Conservation (phyloP, 2,888 invertebrate genomes). For the Gerosis bhagava region DNA sequence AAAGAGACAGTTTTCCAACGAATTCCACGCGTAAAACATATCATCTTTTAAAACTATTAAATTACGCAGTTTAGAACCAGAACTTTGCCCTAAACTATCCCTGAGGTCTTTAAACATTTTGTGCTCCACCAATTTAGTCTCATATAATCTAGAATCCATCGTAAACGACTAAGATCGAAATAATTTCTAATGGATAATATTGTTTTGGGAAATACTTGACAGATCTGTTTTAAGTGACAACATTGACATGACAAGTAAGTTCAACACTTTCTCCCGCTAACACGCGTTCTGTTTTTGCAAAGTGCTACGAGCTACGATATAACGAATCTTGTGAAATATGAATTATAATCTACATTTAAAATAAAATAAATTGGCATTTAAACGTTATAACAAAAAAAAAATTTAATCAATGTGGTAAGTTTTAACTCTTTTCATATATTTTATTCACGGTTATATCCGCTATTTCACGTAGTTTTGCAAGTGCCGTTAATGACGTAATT, state of each 20-base stretch:
- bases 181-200: too few relatives aligned
- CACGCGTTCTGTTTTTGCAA: constrained; percentile 29
- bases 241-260: constrained; percentile 31
- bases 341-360: too few relatives aligned
- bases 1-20: constrained; percentile 83
- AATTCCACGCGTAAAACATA: constrained; percentile 86
- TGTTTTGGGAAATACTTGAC: too few relatives aligned
- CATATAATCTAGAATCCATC: constrained; percentile 83
- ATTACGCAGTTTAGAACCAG: constrained; percentile 82
- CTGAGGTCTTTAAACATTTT: constrained; percentile 83
- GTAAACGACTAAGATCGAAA: constrained; percentile 24
- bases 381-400: too few relatives aligned
- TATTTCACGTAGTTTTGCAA: too few relatives aligned
- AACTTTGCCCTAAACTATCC: constrained; percentile 74
- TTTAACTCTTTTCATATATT: too few relatives aligned
- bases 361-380: too few relatives aligned
- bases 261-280: constrained; percentile 31
- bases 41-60: constrained; percentile 85
- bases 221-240: not conserved
- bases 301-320: too few relatives aligned
- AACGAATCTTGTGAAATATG: too few relatives aligned
- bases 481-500: too few relatives aligned
- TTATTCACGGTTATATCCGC: too few relatives aligned
- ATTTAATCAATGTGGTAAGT: too few relatives aligned
- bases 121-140: constrained; percentile 81